Conservation (phyloP, 1,140 invertebrate species). For the Drosophila oshimai region DNA sequence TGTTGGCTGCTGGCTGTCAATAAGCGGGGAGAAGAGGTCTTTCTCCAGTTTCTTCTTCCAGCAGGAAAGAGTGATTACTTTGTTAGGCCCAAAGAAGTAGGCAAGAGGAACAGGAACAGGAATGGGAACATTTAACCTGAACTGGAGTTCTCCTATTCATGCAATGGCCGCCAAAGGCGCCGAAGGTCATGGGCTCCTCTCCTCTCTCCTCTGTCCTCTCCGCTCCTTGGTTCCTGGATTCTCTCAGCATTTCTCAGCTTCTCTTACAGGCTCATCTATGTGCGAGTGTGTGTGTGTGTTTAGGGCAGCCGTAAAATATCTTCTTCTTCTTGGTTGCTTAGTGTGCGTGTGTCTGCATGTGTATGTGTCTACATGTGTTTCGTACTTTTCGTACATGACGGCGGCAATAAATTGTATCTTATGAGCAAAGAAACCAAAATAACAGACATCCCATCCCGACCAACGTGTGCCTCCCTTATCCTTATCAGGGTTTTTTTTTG, state of each 20-base stretch:
- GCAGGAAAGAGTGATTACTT: constrained; percentile 66
- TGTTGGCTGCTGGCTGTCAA: constrained; percentile 47
- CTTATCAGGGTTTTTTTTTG: background rate
- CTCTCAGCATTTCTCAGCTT: background rate
- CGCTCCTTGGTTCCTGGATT: no score
- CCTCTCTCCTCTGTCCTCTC: no score
- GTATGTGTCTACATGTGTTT: constrained; percentile 47
- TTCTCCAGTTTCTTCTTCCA: background rate
- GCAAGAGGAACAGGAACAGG: background rate
- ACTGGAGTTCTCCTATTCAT: constrained; percentile 30
- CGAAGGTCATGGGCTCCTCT: constrained; percentile 62
- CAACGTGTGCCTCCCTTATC: background rate
- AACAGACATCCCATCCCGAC: constrained; percentile 48
- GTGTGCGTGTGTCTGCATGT: constrained; percentile 6
- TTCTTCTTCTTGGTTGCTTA: constrained; percentile 29
- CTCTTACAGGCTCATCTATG: background rate
- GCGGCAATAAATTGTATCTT: constrained; percentile 80
- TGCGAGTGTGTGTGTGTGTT: constrained; percentile 1
- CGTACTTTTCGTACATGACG: constrained; percentile 52
- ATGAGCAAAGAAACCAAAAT: constrained; percentile 64
- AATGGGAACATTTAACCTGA: background rate
- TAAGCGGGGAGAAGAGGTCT: constrained; percentile 27
- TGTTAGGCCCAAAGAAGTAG: background rate
- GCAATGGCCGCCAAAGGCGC: constrained; percentile 64
- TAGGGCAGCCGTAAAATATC: constrained; percentile 48